These are phyloP conservation scores for Sebastes goodei DNA, from an alignment of 2,797 vertebrate species.

Conservation along the genomic window DNA sequence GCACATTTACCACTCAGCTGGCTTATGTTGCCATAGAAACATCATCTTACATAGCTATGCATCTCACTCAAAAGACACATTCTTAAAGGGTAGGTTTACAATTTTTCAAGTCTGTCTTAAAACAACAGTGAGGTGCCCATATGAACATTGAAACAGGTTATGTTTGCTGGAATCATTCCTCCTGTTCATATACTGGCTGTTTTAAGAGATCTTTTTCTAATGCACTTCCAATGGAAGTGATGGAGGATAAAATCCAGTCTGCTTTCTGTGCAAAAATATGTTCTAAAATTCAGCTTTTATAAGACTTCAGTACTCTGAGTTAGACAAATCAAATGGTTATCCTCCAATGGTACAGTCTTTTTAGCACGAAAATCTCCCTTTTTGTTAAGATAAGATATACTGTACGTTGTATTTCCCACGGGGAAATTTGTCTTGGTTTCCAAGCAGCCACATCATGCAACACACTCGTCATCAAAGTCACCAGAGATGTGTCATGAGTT, in stretches of 20 bases:
- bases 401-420: not conserved
- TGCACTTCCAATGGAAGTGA: not conserved
- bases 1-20: slow-evolving; percentile 45
- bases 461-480: not conserved
- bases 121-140: not conserved
- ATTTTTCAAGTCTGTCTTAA: not conserved
- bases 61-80: slow-evolving; percentile 30
- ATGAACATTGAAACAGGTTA: not conserved
- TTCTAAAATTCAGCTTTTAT: not conserved
- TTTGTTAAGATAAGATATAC: not conserved
- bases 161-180: not conserved
- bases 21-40: slow-evolving; percentile 25
- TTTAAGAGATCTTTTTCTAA: not conserved
- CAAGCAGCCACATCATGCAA: not conserved
- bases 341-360: not conserved
- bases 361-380: not conserved
- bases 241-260: not conserved
- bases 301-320: not conserved
- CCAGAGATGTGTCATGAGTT: no score
- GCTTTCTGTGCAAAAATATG: not conserved
- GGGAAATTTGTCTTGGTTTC: not conserved
- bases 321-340: not conserved
- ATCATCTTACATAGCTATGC: slow-evolving; percentile 10
- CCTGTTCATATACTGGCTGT: not conserved
- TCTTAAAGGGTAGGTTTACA: not conserved